phyloP scores from a whole-genome alignment of 2,113 vertebrate species.

The Penelope pileata region DNA sequence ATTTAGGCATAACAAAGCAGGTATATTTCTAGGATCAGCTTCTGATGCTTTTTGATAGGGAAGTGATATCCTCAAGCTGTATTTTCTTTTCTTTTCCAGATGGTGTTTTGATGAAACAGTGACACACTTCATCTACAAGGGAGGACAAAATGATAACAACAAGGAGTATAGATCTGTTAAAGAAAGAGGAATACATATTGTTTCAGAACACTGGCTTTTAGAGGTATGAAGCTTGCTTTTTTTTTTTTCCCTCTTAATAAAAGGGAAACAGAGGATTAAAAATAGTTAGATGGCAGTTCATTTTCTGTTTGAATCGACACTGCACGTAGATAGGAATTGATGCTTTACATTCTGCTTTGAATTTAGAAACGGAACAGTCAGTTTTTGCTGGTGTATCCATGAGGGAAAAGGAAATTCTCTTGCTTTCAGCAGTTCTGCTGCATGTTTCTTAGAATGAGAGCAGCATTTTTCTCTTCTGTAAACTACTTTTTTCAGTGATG shows the following conservation, averaged over 20 bases:
- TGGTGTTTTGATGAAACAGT: conserved; percentile 95
- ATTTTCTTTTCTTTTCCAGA: conserved; percentile 68
- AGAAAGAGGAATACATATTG: conserved; percentile 87
- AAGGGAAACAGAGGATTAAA: neutral
- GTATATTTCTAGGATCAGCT: neutral
- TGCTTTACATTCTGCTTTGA: neutral
- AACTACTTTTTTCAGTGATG: neutral
- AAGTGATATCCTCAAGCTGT: neutral
- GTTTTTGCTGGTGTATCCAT: neutral
- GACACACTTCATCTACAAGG: conserved; percentile 97
- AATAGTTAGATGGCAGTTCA: neutral
- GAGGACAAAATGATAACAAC: conserved; percentile 90
- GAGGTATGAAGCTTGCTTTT: conserved; percentile 78
- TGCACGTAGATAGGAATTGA: neutral
- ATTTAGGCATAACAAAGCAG: neutral
- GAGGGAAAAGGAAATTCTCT: neutral
- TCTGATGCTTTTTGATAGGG: neutral
- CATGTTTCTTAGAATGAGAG: neutral
- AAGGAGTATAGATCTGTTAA: conserved; percentile 91
- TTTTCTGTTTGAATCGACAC: neutral
- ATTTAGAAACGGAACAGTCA: neutral
- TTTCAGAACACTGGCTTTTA: conserved; percentile 94
- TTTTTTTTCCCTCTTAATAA: neutral
- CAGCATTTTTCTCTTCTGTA: neutral
- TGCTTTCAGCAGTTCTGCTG: neutral